These are phyloP conservation scores for Athalia circularis DNA, from an alignment of 2,888 invertebrate species.

Conservation along the genomic window DNA sequence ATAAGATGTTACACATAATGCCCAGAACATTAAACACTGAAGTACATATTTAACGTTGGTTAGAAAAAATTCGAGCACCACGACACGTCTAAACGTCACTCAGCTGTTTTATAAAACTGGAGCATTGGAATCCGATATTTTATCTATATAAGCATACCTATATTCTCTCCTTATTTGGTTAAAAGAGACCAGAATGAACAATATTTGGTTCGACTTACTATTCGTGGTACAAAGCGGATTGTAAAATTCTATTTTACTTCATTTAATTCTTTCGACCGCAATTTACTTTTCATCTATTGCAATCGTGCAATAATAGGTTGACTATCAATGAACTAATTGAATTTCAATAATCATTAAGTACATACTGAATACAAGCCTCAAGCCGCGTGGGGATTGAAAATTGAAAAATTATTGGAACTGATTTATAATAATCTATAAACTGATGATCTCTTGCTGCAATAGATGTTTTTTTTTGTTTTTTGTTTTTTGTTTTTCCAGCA, in stretches of 20 bases:
- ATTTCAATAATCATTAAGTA: too few species aligned
- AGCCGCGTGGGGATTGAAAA: too few species aligned
- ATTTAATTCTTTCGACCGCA: too few species aligned
- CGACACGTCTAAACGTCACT: constrained; percentile 28
- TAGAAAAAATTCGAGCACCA: constrained; percentile 28
- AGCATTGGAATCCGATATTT: constrained; percentile 17
- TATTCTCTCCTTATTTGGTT: constrained; percentile 29
- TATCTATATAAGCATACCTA: background rate
- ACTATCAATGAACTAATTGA: too few species aligned
- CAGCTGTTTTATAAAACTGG: constrained; percentile 18
- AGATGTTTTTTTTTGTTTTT: background rate
- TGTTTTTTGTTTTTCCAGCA: too few species aligned
- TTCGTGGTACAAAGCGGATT: background rate
- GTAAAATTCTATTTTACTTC: too few species aligned
- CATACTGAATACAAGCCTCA: too few species aligned
- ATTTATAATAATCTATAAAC: too few species aligned
- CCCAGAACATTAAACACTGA: constrained; percentile 31
- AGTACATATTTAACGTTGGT: constrained; percentile 8
- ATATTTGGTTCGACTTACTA: constrained; percentile 24
- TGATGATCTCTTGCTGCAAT: too few species aligned
- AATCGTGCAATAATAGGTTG: too few species aligned
- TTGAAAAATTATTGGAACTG: too few species aligned
- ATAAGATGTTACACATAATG: constrained; percentile 5
- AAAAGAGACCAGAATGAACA: constrained; percentile 36
- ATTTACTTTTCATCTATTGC: too few species aligned